A percentile compares a stretch with the other conserved stretches of the same genome.
These are phyloP conservation scores for Spilarctia lutea DNA, from an alignment of 2,888 invertebrate genomes.

Conservation along the genomic window DNA sequence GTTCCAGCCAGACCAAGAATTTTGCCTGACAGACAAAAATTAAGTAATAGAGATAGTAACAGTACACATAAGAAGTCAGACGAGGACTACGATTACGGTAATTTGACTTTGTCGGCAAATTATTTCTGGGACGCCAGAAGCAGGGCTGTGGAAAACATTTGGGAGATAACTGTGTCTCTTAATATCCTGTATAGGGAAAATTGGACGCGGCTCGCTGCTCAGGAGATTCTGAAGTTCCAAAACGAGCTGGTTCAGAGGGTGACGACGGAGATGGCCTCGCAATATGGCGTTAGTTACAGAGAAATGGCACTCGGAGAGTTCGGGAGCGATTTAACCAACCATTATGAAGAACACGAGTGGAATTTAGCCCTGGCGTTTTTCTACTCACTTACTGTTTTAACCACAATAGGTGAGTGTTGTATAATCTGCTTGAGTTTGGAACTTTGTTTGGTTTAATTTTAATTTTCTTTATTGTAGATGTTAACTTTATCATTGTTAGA, in stretches of 20 bases:
- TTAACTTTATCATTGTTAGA: background rate
- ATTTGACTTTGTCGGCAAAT: constrained; percentile 78
- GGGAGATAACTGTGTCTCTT: constrained; percentile 95
- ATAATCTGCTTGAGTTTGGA: constrained; percentile 25
- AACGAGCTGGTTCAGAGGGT: constrained; percentile 93
- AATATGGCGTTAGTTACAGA: constrained; percentile 84
- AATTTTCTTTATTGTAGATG: constrained; percentile 13
- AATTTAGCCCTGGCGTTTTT: constrained; percentile 96
- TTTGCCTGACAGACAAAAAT: constrained; percentile 82
- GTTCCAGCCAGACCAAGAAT: constrained; percentile 82
- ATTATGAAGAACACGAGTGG: constrained; percentile 91
- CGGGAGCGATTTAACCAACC: constrained; percentile 73
- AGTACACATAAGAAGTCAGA: constrained; percentile 75
- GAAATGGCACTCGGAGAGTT: constrained; percentile 85
- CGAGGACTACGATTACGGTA: constrained; percentile 77
- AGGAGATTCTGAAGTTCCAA: constrained; percentile 93
- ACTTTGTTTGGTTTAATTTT: background rate
- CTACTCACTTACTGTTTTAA: constrained; percentile 97
- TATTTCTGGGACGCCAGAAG: constrained; percentile 84
- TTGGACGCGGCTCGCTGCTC: constrained; percentile 94
- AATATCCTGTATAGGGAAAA: constrained; percentile 96
- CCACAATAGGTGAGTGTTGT: constrained; percentile 92
- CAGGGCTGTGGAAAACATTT: constrained; percentile 94
- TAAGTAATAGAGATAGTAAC: constrained; percentile 82
- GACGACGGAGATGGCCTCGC: constrained; percentile 91